Conservation (phyloP, 1,140 invertebrate species). For the Zophobas morio region DNA sequence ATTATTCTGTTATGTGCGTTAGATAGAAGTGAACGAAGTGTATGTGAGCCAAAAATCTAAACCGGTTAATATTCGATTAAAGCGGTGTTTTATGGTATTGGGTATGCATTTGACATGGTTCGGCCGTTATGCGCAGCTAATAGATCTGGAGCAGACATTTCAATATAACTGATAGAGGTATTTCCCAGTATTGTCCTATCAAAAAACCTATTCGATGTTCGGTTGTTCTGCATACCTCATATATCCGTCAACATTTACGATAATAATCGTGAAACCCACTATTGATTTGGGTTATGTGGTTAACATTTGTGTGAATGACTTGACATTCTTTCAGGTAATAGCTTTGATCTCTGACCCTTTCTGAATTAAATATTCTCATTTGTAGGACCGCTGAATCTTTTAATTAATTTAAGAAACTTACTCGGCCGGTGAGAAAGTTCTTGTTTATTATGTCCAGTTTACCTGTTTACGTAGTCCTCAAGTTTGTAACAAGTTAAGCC, state of each 20-base stretch:
- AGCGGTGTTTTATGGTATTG: slow-evolving; percentile 43
- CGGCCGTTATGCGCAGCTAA: slow-evolving; percentile 45
- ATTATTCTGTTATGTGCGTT: too few species aligned
- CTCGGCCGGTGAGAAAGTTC: slow-evolving; percentile 22
- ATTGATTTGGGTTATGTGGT: slow-evolving; percentile 4
- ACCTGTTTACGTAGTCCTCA: slow-evolving; percentile 38
- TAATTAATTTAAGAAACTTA: slow-evolving; percentile 41
- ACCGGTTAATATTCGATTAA: slow-evolving; percentile 30
- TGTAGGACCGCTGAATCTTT: slow-evolving; percentile 34
- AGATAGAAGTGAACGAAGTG: too few species aligned
- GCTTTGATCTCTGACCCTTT: slow-evolving; percentile 12
- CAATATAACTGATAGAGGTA: slow-evolving; percentile 48
- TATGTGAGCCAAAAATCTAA: slow-evolving; percentile 6
- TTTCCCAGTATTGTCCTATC: slow-evolving; percentile 37
- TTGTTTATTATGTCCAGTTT: slow-evolving; percentile 32
- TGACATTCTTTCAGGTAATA: slow-evolving; percentile 26
- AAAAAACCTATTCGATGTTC: slow-evolving; percentile 24
- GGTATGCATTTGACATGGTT: slow-evolving; percentile 44
- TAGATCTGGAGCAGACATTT: slow-evolving; percentile 46
- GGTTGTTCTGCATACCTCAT: slow-evolving; percentile 32
- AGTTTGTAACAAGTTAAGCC: slow-evolving; percentile 41
- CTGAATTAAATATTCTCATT: slow-evolving; percentile 13
- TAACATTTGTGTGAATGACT: slow-evolving; percentile 34
- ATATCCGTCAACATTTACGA: slow-evolving; percentile 36
- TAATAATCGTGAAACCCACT: slow-evolving; percentile 3